A percentile compares a stretch with the other conserved stretches of the same genome.
These are phyloP conservation scores for Himalopsyche phryganea DNA, from an alignment of 1,140 invertebrate genomes.

Conservation along the genomic window DNA sequence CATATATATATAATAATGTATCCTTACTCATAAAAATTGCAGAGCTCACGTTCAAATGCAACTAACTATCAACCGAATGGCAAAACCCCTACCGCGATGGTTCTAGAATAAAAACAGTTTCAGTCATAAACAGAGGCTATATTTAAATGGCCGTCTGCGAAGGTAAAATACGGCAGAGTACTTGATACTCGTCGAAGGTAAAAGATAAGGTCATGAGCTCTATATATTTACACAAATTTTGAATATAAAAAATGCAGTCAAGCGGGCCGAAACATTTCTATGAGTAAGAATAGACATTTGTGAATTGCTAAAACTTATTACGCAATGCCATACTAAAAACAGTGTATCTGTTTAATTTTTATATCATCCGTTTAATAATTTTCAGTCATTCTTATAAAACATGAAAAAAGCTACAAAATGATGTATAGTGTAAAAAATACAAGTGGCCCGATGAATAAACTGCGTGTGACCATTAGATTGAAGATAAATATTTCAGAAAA, in stretches of 20 bases:
- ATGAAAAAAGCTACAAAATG: conserved; percentile 31
- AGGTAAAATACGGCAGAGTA: background rate
- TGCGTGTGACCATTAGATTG: background rate
- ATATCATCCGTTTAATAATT: conserved; percentile 31
- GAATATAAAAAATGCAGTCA: background rate
- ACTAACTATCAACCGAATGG: background rate
- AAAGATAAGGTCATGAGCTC: background rate
- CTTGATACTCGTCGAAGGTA: background rate
- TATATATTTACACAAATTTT: conserved; percentile 1
- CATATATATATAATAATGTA: conserved; percentile 13
- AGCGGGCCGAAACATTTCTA: background rate
- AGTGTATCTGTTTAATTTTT: conserved; percentile 20
- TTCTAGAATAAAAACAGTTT: conserved; percentile 15
- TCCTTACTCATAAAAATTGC: conserved; percentile 24
- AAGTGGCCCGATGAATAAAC: conserved; percentile 21
- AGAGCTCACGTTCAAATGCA: background rate
- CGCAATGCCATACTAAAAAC: conserved; percentile 19
- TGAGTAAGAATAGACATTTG: conserved; percentile 7
- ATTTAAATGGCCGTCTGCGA: too few relatives aligned
- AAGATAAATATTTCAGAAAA: too few relatives aligned
- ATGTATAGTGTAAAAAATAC: conserved; percentile 28
- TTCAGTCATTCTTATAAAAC: conserved; percentile 36
- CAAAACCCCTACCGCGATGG: conserved; percentile 7
- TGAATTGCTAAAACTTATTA: conserved; percentile 27
- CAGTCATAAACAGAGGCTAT: conserved; percentile 1